phyloP scores from a whole-genome alignment of 92 coral and sea anemone species.

The Montipora capitata region DNA sequence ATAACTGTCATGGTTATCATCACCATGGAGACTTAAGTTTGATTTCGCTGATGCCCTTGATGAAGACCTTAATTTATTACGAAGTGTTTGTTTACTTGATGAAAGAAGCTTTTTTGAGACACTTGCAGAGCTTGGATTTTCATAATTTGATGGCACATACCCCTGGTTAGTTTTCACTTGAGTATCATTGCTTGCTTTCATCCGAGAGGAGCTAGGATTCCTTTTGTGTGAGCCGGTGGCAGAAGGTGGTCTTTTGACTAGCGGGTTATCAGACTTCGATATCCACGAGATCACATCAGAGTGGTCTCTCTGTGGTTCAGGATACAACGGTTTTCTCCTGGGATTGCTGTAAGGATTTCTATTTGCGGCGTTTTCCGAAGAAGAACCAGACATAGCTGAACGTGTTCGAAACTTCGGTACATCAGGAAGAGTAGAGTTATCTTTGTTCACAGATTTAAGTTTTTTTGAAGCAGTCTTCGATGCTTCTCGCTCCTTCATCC shows the following conservation, averaged over 20 bases:
- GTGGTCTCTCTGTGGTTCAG: constrained; percentile 82
- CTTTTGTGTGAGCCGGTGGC: too few species aligned
- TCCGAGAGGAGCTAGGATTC: too few species aligned
- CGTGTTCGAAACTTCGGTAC: constrained; percentile 24
- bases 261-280: too few species aligned
- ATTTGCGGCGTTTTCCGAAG: constrained; percentile 28
- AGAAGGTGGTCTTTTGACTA: too few species aligned
- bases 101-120: constrained; percentile 3
- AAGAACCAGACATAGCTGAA: constrained; percentile 32
- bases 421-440: constrained; percentile 25
- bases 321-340: constrained; percentile 87
- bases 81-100: constrained; percentile 29
- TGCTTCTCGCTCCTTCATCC: constrained; percentile 96
- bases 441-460: constrained; percentile 1
- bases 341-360: constrained; percentile 75
- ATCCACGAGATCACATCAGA: constrained; percentile 91
- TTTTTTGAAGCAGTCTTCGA: constrained; percentile 67
- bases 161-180: constrained; percentile 40
- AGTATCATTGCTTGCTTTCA: too few species aligned
- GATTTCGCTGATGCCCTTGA: constrained; percentile 39
- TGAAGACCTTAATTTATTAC: constrained; percentile 49
- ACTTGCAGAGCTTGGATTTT: constrained; percentile 7
- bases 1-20: constrained; percentile 25
- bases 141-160: constrained; percentile 76
- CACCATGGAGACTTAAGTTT: constrained; percentile 5